Conservation (phyloP, 2,888 invertebrate species). For the Trachelus stipa region DNA sequence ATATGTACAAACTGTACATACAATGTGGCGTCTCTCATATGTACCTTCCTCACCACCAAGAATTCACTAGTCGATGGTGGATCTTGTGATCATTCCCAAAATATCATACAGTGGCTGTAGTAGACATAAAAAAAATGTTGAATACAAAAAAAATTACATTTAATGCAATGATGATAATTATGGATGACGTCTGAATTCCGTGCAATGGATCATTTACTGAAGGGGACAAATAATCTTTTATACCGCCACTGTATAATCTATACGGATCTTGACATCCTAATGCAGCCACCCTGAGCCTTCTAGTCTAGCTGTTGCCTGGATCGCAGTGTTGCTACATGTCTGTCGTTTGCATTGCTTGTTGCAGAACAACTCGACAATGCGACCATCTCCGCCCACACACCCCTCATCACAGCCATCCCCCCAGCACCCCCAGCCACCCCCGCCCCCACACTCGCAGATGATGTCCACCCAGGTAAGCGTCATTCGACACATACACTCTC, state of each 20-base stretch:
- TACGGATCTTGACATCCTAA: not conserved
- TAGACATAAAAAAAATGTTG: not conserved
- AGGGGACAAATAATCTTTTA: not conserved
- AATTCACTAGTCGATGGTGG: not conserved
- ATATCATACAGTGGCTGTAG: not conserved
- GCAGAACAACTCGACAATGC: slow-evolving; percentile 80
- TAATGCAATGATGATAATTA: not conserved
- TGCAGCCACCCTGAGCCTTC: not conserved
- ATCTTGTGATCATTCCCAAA: not conserved
- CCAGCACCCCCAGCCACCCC: slow-evolving; percentile 80
- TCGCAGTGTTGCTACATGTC: slow-evolving; percentile 67
- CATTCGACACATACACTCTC: slow-evolving; percentile 54
- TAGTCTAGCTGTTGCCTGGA: slow-evolving; percentile 60
- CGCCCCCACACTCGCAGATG: slow-evolving; percentile 85
- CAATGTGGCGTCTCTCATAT: not conserved
- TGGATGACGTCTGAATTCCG: not conserved
- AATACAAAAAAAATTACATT: not conserved
- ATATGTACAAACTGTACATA: not conserved
- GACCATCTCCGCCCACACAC: slow-evolving; percentile 86
- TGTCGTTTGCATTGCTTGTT: slow-evolving; percentile 68
- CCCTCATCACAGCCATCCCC: slow-evolving; percentile 94
- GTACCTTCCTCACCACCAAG: not conserved
- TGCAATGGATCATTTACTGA: not conserved
- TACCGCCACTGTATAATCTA: not conserved
- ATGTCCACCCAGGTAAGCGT: slow-evolving; percentile 77